Conservation (phyloP, 2,888 invertebrate genomes). For the Amphipoea oculea region DNA sequence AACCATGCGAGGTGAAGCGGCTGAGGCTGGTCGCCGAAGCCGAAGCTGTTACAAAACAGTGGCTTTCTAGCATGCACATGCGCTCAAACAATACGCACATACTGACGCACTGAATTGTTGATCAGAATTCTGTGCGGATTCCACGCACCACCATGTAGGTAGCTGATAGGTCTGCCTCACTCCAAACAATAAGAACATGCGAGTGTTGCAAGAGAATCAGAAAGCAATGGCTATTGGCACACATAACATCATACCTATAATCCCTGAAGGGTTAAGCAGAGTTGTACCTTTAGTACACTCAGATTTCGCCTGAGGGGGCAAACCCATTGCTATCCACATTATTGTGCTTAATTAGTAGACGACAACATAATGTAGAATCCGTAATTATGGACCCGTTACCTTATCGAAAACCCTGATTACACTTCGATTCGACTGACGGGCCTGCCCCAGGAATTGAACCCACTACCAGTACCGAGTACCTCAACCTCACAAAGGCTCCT, state of each 20-base stretch:
- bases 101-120: slow-evolving; percentile 52
- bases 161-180: slow-evolving; percentile 44
- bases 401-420: not conserved
- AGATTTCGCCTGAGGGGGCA: no score
- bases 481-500: not conserved
- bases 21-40: no score
- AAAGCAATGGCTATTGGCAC: not conserved
- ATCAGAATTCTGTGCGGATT: slow-evolving; percentile 65
- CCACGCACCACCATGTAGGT: slow-evolving; percentile 51
- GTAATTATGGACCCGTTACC: not conserved
- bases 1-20: no score
- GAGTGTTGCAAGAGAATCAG: not conserved
- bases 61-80: slow-evolving; percentile 80
- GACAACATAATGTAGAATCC: not conserved
- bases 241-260: not conserved
- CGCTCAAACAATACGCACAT: slow-evolving; percentile 72
- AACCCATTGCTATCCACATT: no score
- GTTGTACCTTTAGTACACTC: no score
- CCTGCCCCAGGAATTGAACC: not conserved
- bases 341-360: not conserved
- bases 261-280: not conserved
- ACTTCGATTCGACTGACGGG: not conserved
- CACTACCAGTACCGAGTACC: no score
- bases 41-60: slow-evolving; percentile 71
- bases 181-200: not conserved